A percentile compares a stretch with the other conserved stretches of the same genome.
Conservation (phyloP, 2,797 vertebrate genomes). For the Thaleichthys pacificus region DNA sequence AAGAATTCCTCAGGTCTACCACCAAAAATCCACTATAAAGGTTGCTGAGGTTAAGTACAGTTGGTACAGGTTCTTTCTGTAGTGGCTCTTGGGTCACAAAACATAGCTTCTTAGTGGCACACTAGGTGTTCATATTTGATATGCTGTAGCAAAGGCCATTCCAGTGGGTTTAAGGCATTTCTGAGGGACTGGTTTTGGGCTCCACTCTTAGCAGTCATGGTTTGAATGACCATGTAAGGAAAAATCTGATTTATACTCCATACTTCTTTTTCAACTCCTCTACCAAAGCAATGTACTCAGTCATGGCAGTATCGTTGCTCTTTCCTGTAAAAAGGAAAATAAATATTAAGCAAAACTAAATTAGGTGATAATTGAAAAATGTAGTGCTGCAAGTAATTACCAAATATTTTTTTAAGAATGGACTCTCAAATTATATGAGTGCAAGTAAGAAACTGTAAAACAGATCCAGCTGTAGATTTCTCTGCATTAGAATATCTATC, state of each 20-base stretch:
- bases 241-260: constrained; percentile 48
- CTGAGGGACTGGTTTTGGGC: not conserved
- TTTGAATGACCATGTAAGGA: not conserved
- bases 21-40: not conserved
- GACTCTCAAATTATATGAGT: not conserved
- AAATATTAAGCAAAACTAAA: not conserved
- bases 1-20: not conserved
- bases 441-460: no score
- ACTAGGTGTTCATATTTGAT: not conserved
- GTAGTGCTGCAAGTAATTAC: no score
- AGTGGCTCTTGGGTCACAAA: no score
- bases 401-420: not conserved
- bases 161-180: constrained; percentile 37
- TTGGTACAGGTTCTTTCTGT: constrained; percentile 16
- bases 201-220: not conserved
- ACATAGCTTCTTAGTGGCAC: no score
- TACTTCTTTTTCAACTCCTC: constrained; percentile 71
- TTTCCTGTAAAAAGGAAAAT: constrained; percentile 70
- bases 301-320: constrained; percentile 83
- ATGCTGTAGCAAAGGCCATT: constrained; percentile 21
- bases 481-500: no score
- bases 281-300: constrained; percentile 70
- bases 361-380: not conserved
- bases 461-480: no score
- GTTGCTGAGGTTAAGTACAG: not conserved